A percentile compares a stretch with the other conserved stretches of the same genome.
Evolutionary conservation across 2,113 vertebrate genomes (phyloP).

Genomic region (Lethenteron reissneri): DNA sequence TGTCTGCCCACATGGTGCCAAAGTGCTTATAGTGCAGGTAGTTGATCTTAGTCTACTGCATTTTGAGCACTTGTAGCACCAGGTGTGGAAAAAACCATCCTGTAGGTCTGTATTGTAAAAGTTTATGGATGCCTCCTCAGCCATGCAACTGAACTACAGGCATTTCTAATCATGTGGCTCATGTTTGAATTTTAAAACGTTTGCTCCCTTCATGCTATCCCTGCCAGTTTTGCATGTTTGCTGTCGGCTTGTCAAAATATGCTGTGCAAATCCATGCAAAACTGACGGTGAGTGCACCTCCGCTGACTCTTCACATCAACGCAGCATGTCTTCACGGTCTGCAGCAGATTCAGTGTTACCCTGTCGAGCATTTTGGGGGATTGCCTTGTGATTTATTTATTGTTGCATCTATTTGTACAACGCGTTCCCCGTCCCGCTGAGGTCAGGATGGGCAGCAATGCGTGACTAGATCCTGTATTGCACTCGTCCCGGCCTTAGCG

Average conservation of each 20-base stretch:
- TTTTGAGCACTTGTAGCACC: not conserved
- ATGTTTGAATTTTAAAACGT: too few species aligned
- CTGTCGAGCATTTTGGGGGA: too few species aligned
- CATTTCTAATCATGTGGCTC: too few species aligned
- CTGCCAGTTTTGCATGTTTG: constrained; percentile 3
- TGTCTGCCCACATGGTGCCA: not conserved
- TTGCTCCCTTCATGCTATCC: too few species aligned
- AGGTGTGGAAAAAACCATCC: not conserved
- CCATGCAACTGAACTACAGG: too few species aligned
- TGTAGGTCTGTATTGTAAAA: too few species aligned
- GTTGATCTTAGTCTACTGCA: not conserved
- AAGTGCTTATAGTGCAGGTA: constrained; percentile 6
- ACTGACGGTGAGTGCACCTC: not conserved
- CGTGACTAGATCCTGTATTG: not conserved
- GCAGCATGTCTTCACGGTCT: too few species aligned
- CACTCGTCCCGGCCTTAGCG: constrained; percentile 2
- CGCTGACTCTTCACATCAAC: too few species aligned
- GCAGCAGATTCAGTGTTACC: too few species aligned
- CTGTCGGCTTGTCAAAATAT: not conserved
- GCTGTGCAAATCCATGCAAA: constrained; percentile 7
- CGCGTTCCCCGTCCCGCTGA: not conserved
- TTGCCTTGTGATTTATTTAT: too few species aligned
- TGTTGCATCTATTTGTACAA: too few species aligned
- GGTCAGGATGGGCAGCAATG: constrained; percentile 4
- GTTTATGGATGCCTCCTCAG: too few species aligned